A percentile compares a stretch with the other conserved stretches of the same genome.
Evolutionary conservation across 2,888 invertebrate species (phyloP).

Genomic region (Leucophenga maculata): DNA sequence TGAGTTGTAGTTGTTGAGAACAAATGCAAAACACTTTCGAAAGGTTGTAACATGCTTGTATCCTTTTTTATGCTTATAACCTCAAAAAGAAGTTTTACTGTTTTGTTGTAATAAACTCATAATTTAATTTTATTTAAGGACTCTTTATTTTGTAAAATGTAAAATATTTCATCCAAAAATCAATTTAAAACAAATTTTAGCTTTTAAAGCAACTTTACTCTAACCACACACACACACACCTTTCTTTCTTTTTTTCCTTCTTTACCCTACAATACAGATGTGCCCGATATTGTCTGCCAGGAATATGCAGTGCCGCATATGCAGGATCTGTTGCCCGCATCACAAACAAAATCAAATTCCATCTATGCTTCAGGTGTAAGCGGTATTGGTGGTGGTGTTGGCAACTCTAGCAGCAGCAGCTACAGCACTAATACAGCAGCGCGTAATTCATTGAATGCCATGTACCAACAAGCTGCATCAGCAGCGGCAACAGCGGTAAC

Average conservation of each 20-base stretch:
- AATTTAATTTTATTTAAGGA: no score
- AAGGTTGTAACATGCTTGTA: no score
- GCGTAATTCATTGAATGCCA: slow-evolving; percentile 68
- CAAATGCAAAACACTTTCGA: no score
- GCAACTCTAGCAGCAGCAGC: slow-evolving; percentile 57
- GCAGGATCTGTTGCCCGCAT: slow-evolving; percentile 72
- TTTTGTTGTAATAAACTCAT: no score
- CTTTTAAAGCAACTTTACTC: slow-evolving; percentile 44
- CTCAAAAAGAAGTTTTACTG: no score
- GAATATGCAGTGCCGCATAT: slow-evolving; percentile 79
- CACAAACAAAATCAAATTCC: slow-evolving; percentile 63
- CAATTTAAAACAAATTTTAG: no score
- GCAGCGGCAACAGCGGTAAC: slow-evolving; percentile 35
- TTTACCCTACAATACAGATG: slow-evolving; percentile 71
- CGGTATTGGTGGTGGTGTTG: slow-evolving; percentile 36
- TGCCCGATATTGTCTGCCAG: slow-evolving; percentile 76
- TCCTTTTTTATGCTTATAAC: no score
- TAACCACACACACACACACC: no score
- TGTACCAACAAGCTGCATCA: slow-evolving; percentile 29
- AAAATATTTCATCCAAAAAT: no score
- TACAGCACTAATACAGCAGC: slow-evolving; percentile 57
- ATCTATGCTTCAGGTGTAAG: slow-evolving; percentile 46
- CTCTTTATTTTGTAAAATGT: no score
- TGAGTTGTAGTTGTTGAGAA: no score
- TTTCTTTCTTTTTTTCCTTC: no score